phyloP scores from a whole-genome alignment of 2,888 invertebrate genomes.

The Cylindroiulus punctatus region DNA sequence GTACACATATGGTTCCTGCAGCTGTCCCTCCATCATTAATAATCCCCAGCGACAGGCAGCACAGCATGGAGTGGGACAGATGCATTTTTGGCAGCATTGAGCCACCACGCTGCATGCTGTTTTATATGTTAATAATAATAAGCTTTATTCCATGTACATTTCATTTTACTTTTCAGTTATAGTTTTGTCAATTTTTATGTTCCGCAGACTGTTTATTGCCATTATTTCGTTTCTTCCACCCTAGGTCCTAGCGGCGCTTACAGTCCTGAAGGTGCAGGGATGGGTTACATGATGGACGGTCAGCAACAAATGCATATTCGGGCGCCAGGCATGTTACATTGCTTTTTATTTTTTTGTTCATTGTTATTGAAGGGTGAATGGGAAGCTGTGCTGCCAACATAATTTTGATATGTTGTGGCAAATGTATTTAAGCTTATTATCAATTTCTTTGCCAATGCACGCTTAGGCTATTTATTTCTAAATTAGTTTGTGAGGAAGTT shows the following conservation, averaged over 20 bases:
- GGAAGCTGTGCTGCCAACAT: background rate
- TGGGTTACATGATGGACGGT: conserved; percentile 92
- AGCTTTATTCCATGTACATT: background rate
- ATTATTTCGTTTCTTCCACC: conserved; percentile 56
- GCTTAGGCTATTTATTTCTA: too few species aligned
- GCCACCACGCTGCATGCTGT: background rate
- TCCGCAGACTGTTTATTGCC: background rate
- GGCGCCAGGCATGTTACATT: conserved; percentile 72
- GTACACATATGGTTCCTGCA: conserved; percentile 8
- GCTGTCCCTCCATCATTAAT: conserved; percentile 41
- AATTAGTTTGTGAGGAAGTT: too few species aligned
- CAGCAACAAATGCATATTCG: conserved; percentile 96
- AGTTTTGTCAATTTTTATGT: background rate
- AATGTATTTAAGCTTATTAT: background rate
- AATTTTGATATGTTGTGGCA: background rate
- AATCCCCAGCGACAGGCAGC: background rate
- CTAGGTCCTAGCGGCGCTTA: conserved; percentile 93
- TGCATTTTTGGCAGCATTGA: conserved; percentile 16
- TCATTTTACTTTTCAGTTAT: background rate
- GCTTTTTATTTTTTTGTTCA: background rate
- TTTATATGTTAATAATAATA: background rate
- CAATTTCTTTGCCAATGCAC: too few species aligned
- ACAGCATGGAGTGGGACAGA: background rate
- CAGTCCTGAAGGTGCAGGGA: conserved; percentile 95
- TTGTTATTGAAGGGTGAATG: background rate